A percentile compares a stretch with the other conserved stretches of the same genome.
These are phyloP conservation scores for Cyclophora albipunctata DNA, from an alignment of 2,888 invertebrate genomes.

Conservation along the genomic window DNA sequence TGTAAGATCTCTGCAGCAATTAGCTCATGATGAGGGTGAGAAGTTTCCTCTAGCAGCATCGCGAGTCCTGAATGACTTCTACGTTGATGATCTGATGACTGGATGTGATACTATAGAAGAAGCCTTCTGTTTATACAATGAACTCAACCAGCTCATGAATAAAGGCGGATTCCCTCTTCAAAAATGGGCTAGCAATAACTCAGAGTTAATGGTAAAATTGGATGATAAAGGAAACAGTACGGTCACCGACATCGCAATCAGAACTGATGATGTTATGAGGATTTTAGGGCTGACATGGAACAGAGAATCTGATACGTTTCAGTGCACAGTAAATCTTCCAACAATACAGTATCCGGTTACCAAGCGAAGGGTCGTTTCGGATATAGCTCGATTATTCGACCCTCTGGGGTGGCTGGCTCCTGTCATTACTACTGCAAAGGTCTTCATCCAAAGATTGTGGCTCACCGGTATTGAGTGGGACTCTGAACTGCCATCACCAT, in stretches of 20 bases:
- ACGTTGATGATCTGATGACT: conserved; percentile 20
- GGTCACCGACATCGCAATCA: conserved; percentile 2
- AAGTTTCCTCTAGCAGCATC: conserved; percentile 10
- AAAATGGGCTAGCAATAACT: conserved; percentile 18
- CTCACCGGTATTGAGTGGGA: conserved; percentile 16
- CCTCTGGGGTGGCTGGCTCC: conserved; percentile 26
- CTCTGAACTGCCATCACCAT: conserved; percentile 6
- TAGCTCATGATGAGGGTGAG: conserved; percentile 19
- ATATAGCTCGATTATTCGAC: conserved; percentile 19
- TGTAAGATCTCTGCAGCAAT: conserved; percentile 20
- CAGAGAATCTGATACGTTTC: conserved; percentile 14
- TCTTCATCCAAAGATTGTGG: conserved; percentile 15
- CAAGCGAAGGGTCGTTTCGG: conserved; percentile 23
- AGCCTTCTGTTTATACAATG: conserved; percentile 10
- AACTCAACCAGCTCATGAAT: conserved; percentile 17
- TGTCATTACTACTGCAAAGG: conserved; percentile 13
- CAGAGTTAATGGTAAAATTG: not conserved
- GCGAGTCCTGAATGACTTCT: conserved; percentile 12
- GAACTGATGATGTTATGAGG: conserved; percentile 16
- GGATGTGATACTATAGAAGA: conserved; percentile 14
- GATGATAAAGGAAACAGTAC: not conserved
- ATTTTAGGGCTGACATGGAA: conserved; percentile 28
- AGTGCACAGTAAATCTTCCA: conserved; percentile 15
- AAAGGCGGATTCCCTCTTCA: conserved; percentile 27
- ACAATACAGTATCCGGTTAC: conserved; percentile 11